A percentile compares a stretch with the other conserved stretches of the same genome.
Conservation (phyloP, 2,113 vertebrate genomes). For the Apteryx mantelli region DNA sequence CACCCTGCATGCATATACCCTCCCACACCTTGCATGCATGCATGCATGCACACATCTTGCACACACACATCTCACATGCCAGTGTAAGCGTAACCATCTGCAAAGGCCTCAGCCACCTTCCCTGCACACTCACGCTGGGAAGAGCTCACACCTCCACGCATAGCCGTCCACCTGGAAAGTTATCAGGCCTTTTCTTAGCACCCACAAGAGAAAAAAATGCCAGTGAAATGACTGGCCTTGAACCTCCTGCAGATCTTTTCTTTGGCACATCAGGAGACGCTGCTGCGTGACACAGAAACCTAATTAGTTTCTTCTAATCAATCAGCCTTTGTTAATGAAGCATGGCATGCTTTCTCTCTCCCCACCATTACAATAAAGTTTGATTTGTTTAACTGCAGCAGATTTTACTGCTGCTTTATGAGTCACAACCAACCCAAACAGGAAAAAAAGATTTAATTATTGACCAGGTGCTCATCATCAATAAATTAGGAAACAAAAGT, state of each 20-base stretch:
- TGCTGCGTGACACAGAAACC: slow-evolving; percentile 22
- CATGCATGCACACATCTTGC: no score
- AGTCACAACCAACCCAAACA: not conserved
- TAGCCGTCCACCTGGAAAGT: slow-evolving; percentile 14
- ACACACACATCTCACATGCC: no score
- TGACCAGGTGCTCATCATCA: not conserved
- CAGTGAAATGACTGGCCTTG: slow-evolving; percentile 43
- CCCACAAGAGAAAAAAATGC: slow-evolving; percentile 51
- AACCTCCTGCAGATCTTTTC: not conserved
- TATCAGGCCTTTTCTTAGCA: slow-evolving; percentile 53
- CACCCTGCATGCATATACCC: not conserved
- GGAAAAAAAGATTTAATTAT: not conserved
- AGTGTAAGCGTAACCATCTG: no score
- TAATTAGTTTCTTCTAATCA: slow-evolving; percentile 63
- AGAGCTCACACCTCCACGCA: slow-evolving; percentile 31
- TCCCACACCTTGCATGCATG: not conserved
- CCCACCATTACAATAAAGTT: slow-evolving; percentile 28
- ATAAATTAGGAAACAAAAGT: not conserved
- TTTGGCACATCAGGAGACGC: slow-evolving; percentile 1
- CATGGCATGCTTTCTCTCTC: slow-evolving; percentile 41
- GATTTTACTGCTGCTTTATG: not conserved
- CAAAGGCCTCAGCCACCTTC: no score
- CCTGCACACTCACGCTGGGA: no score
- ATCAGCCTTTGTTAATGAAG: slow-evolving; percentile 59
- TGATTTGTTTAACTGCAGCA: not conserved